Base-by-base conservation (phyloP, 2,888 invertebrate genomes). In the Lasius platythorax region DNA sequence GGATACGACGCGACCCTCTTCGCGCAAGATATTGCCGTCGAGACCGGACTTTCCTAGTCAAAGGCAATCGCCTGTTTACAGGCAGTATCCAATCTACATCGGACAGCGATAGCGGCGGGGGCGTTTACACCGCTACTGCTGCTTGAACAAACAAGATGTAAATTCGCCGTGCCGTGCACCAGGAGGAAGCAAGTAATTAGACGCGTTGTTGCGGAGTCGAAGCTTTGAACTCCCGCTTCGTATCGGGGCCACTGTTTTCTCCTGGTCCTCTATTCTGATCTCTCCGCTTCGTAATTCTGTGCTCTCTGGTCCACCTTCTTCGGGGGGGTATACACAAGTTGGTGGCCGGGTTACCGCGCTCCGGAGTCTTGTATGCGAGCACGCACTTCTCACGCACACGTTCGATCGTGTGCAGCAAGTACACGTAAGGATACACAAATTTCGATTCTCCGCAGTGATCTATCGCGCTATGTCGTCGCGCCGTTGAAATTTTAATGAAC, bases 111-210 rank as follows among this genome's bases (percentile, higher is more conserved):
- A 40, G 74, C 61, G 82, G 28, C 56, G 79, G 78, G 37, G 85
- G 85, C 79, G 73, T 87, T 87, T 89, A 90, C 89, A 64, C 79
- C 37, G 88, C 86, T 92, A 92, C 92, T 91, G 91, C 92, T 92
- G 91, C 92, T 93, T 93, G 91, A 93, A 91, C 92, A 93, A 94
- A 94, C 94, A 94, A 93, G 92, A 94, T 94, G 94, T 93, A 94
- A 94, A 94, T 94, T 92, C 91, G 88, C 90, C 88, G 89, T 90
- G 90, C 88, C 91, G 86, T 83, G 89, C 87, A 91, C 90, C 89
- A 87, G 86, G 90, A 87, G 93, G 93, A 93, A 93, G 92, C 93
- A 92, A 94, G 94, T 93, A 94, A 94, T 94, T 94, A 94, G 94
- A 93, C 93, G 93, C 94, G 93, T 93, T 94, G 94, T 93, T 93